phyloP scores from a whole-genome alignment of 2,113 vertebrate species.

The Malaclemys terrapin region DNA sequence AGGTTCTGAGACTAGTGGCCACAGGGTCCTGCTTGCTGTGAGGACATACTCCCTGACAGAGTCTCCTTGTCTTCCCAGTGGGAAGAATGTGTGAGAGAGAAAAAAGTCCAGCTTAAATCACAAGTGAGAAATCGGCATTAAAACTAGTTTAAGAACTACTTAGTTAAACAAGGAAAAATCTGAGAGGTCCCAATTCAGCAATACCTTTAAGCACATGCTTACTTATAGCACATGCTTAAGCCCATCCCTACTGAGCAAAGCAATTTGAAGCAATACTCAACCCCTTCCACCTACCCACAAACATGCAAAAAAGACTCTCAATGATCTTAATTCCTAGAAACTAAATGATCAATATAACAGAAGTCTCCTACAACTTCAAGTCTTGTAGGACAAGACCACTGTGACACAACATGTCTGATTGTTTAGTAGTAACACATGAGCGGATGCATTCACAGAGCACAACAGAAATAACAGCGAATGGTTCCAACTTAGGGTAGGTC shows the following conservation, averaged over 20 bases:
- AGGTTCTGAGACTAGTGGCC: not conserved
- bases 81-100: not conserved
- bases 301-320: not conserved
- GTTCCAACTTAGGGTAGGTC: not conserved
- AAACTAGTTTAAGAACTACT: conserved; percentile 1
- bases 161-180: not conserved
- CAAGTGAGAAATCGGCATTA: conserved; percentile 1
- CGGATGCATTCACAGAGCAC: not conserved
- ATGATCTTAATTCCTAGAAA: not conserved
- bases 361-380: not conserved
- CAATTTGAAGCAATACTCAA: fast-evolving
- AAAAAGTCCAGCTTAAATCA: conserved; percentile 8
- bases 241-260: not conserved
- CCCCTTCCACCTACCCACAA: not conserved
- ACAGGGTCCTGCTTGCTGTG: not conserved
- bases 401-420: not conserved
- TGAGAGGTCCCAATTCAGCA: not conserved
- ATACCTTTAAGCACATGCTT: not conserved
- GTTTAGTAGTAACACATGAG: not conserved
- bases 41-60: no score
- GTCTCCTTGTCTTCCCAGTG: conserved; percentile 4
- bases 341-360: not conserved
- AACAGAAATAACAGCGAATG: not conserved
- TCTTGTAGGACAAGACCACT: not conserved
- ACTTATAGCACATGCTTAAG: not conserved